A percentile compares a stretch with the other conserved stretches of the same genome.
phyloP scores from a whole-genome alignment of 2,888 invertebrate species.

The Epinotia demarniana region DNA sequence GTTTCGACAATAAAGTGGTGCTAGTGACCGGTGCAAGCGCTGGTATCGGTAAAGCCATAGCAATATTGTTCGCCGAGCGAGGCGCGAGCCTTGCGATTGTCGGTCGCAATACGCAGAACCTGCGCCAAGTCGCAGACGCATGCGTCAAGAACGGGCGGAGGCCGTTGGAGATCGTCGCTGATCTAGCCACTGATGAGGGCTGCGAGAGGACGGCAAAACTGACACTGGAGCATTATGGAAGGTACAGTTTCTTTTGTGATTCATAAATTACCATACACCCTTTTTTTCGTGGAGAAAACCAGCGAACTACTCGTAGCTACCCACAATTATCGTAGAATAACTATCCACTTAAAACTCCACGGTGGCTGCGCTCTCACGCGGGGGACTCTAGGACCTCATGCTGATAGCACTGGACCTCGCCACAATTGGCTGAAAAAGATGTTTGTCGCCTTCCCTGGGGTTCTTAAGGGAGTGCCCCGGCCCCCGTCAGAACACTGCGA shows the following conservation, averaged over 20 bases:
- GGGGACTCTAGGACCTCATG: too few relatives aligned
- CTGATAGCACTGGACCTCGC: too few relatives aligned
- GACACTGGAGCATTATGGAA: slow-evolving; percentile 57
- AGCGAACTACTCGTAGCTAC: too few relatives aligned
- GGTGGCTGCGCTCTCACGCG: too few relatives aligned
- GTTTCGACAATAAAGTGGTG: slow-evolving; percentile 23
- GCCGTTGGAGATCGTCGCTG: slow-evolving; percentile 57
- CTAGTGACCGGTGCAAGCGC: slow-evolving; percentile 25
- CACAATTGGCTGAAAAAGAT: too few relatives aligned
- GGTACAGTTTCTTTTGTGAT: slow-evolving; percentile 46
- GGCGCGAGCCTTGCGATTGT: slow-evolving; percentile 22
- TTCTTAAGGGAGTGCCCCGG: too few relatives aligned
- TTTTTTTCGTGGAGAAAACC: too few relatives aligned
- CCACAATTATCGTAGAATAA: too few relatives aligned
- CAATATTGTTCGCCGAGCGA: slow-evolving; percentile 14
- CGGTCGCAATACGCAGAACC: slow-evolving; percentile 19
- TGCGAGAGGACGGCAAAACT: slow-evolving; percentile 56
- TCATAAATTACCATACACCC: too few relatives aligned
- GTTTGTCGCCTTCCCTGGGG: too few relatives aligned
- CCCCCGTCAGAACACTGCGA: too few relatives aligned
- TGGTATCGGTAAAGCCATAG: slow-evolving; percentile 24
- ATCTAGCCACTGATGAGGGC: slow-evolving; percentile 61
- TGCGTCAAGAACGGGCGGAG: slow-evolving; percentile 21
- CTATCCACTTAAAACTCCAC: too few relatives aligned
- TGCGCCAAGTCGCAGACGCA: slow-evolving; percentile 25